Evolutionary conservation across 2,888 invertebrate genomes (phyloP), one percentile per base, ranked within the genome.

Genomic region (Cheilosia vulpina): DNA sequence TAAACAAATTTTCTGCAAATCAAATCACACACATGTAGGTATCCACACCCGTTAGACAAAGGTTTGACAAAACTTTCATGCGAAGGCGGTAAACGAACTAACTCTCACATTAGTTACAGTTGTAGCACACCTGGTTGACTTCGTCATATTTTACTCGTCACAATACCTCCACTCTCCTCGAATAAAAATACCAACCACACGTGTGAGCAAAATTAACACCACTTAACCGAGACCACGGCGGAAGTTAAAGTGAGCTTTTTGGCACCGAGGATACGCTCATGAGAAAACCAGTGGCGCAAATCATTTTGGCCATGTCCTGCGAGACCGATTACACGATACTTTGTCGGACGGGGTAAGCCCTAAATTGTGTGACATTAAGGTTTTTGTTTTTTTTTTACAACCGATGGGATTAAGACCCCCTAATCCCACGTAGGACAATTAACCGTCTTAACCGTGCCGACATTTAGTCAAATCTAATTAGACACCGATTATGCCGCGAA

Each of bases 401-500:
- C 38, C 62, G 69, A 71, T 57, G 78, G 63, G 55, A 71, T 58
- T 71, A 57, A 58, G n/a, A 21, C 4, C 31, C 43, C 19, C 24
- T 38, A 38, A 65, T 11, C 65, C 41, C 41, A 53, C 24, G n/a
- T 38, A 71, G 57, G 53, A 41, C 79, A 75, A 80, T 85, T 77
- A 85, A 72, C 81, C 85, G 66, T 80, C 65, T 65, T 84, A 71
- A 60, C 75, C 75, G 60, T 76, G 43, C 50, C 81, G 76, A 76
- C 71, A 53, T 58, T 75, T 47, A 75, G 58, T 45, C 71, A 72
- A 80, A 68, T 68, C 68, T 77, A 85, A 85, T 85, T 72, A 76
- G 75, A 75, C 50, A 47, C 55, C 80, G 80, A 65, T 80, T 84
- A 84, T 57, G 34, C 63, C 76, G 60, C 76, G 62, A 76, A 76